Percentiles rank a stretch among this genome's conserved stretches.
Evolutionary conservation across 2,113 vertebrate genomes (phyloP).

Genomic region (Mesitornis unicolor): DNA sequence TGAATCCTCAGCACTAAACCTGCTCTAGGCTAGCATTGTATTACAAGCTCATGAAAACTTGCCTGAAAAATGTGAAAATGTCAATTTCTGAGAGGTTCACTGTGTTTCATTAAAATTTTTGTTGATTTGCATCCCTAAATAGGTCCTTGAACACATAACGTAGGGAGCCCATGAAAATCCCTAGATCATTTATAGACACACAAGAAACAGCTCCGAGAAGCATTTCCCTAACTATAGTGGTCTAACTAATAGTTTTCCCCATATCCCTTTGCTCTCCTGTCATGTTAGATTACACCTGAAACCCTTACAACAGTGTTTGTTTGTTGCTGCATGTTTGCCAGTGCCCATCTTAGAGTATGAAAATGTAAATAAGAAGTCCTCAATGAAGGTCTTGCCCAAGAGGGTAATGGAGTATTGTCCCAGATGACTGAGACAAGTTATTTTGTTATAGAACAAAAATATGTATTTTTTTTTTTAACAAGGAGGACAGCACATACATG

Average conservation of each 20-base stretch:
- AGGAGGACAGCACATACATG: fast-evolving
- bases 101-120: not conserved
- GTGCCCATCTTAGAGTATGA: not conserved
- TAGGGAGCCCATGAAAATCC: not conserved
- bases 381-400: not conserved
- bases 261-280: not conserved
- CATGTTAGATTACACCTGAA: not conserved
- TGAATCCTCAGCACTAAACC: not conserved
- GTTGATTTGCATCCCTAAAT: not conserved
- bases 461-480: not conserved
- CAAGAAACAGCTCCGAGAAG: not conserved
- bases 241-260: not conserved
- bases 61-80: not conserved
- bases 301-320: not conserved
- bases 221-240: not conserved
- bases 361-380: not conserved
- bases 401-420: not conserved
- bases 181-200: not conserved
- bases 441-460: not conserved
- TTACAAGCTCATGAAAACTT: not conserved
- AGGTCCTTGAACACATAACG: not conserved
- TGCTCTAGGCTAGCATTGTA: not conserved
- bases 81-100: not conserved
- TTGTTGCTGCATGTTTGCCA: not conserved
- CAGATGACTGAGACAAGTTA: not conserved